Conservation (phyloP, 1,140 invertebrate species). For the Drosophila busckii region DNA sequence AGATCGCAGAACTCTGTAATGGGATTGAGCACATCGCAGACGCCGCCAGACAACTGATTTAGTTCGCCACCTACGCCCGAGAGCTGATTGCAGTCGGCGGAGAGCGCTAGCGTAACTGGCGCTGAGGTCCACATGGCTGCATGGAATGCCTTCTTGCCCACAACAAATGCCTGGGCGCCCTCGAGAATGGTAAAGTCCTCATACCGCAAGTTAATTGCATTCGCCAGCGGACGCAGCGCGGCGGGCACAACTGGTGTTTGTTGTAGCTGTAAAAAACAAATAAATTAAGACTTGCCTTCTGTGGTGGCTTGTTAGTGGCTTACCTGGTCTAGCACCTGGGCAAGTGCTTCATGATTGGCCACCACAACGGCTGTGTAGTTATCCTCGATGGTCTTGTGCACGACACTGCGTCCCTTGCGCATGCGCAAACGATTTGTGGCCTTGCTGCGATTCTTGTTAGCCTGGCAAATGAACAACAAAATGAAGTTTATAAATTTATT, state of each 20-base stretch:
- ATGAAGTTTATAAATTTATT: background rate
- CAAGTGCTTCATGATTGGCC: slow-evolving; percentile 92
- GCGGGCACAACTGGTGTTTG: slow-evolving; percentile 83
- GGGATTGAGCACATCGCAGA: slow-evolving; percentile 81
- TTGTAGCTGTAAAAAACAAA: slow-evolving; percentile 82
- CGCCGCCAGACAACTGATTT: slow-evolving; percentile 78
- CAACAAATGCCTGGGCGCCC: slow-evolving; percentile 80
- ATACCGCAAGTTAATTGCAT: slow-evolving; percentile 84
- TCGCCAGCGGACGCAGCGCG: slow-evolving; percentile 84
- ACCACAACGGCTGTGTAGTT: slow-evolving; percentile 92
- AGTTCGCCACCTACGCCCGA: slow-evolving; percentile 68
- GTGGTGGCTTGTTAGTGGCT: slow-evolving; percentile 4
- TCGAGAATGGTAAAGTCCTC: slow-evolving; percentile 84
- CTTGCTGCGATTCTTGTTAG: slow-evolving; percentile 68
- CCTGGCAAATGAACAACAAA: slow-evolving; percentile 18
- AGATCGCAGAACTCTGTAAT: slow-evolving; percentile 89
- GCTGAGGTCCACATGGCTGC: slow-evolving; percentile 84
- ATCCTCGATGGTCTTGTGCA: slow-evolving; percentile 90
- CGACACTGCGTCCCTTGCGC: slow-evolving; percentile 87
- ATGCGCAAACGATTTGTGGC: slow-evolving; percentile 84
- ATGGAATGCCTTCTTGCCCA: slow-evolving; percentile 86
- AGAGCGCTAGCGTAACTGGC: slow-evolving; percentile 86
- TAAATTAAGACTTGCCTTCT: background rate
- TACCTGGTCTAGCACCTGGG: slow-evolving; percentile 91
- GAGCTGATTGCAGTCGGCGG: slow-evolving; percentile 82